Conservation (phyloP, 2,888 invertebrate species). For the Philereme vetulata region DNA sequence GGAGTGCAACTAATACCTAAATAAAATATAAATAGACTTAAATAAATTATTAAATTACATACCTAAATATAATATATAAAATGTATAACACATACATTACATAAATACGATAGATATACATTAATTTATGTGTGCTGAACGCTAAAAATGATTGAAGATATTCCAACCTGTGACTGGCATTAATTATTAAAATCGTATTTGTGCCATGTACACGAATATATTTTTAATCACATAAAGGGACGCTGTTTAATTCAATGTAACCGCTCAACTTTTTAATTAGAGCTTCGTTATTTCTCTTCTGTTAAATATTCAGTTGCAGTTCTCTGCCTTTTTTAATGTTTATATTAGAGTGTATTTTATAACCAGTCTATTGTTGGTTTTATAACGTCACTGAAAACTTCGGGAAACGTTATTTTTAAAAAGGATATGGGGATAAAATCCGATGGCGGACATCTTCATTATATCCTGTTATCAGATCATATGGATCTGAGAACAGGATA, state of each 20-base stretch:
- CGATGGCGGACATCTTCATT: no score
- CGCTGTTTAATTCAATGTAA: constrained; percentile 53
- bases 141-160: neutral
- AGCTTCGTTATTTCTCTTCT: constrained; percentile 45
- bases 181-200: neutral
- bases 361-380: neutral
- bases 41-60: no score
- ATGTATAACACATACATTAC: no score
- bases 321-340: constrained; percentile 8
- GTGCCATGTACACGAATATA: constrained; percentile 4
- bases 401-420: neutral
- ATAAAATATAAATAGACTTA: no score
- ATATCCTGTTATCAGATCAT: no score
- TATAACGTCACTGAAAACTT: neutral
- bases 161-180: neutral
- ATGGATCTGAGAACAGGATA: no score
- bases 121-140: no score
- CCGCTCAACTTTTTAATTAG: constrained; percentile 58
- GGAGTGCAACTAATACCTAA: no score
- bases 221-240: constrained; percentile 28
- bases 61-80: no score
- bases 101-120: no score
- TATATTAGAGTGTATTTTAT: neutral
- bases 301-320: constrained; percentile 49
- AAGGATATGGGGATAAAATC: no score